Evolutionary conservation across 2,113 vertebrate species (phyloP), one percentile per base, ranked within the genome.

Genomic region (Antechinus stuartii): DNA sequence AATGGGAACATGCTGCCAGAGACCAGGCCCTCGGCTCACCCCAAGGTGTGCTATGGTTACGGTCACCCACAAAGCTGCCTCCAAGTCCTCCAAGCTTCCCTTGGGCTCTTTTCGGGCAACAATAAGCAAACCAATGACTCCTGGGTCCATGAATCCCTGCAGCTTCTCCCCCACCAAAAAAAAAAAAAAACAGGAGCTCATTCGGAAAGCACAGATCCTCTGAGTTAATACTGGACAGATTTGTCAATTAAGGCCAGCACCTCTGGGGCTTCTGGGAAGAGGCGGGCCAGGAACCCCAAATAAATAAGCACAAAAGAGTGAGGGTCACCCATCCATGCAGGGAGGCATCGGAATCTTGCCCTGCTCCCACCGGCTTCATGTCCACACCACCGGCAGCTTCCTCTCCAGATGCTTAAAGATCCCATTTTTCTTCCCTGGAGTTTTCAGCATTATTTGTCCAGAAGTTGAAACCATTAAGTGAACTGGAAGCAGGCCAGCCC

Each of bases 131-230:
- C 54, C 3, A 93, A 94, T n/a, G 91, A 54, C 90, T 68, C 57
- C 9, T 26, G 49, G 93, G 47, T 12, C 10, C 92, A 54, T 11
- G 91, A 23, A 57, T 90, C 68, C 89, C 57, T 68, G 50, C 49
- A 91, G 47, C 89, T 11, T 0, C 2, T 30, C 8, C 55, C 55
- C 55, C 55, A 56, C 57, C 3, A 50, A 95, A 95, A 25, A 7
- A 61, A 12, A n/a, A n/a, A n/a, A n/a, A n/a, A n/a, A n/a, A 54
- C 92, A 27, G 4, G 24, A 89, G 92, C 54, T 92, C 52, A 89
- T 35, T 93, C 92, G 30, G 93, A 96, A 96, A 95, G 25, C 42
- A 92, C 8, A 95, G 94, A 25, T 22, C 90, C 54, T 42, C 2
- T 50, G 8, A 50, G 50, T 90, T 95, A 84, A 94, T n/a, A 49